Evolutionary conservation across 2,797 vertebrate species (phyloP).

Genomic region (Miichthys miiuy): DNA sequence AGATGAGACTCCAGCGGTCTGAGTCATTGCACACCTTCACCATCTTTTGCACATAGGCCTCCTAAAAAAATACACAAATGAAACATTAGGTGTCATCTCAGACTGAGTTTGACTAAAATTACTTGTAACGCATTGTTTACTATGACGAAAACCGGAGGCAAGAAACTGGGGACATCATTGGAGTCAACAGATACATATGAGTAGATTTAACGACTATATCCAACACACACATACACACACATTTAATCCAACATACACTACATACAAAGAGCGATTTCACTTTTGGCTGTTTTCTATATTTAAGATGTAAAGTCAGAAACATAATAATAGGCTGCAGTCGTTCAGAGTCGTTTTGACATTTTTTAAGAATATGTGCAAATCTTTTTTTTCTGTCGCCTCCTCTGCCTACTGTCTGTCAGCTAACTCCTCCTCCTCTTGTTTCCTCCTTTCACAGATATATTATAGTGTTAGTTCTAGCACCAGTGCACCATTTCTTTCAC

Average conservation of each 20-base stretch:
- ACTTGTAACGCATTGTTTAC: background rate
- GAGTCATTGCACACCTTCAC: conserved; percentile 99
- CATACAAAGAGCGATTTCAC: background rate
- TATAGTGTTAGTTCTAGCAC: background rate
- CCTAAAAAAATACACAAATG: conserved; percentile 82
- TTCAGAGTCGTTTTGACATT: background rate
- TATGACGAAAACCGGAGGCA: background rate
- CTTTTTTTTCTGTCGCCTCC: background rate
- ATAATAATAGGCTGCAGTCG: background rate
- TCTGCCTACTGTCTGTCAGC: background rate
- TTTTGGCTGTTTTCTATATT: background rate
- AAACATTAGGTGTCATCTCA: conserved; percentile 1
- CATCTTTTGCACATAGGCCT: conserved; percentile 99
- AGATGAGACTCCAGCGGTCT: conserved; percentile 99
- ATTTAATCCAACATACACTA: background rate
- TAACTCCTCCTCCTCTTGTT: conserved; percentile 8
- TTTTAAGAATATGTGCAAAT: conserved; percentile 9
- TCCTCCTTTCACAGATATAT: conserved; percentile 24
- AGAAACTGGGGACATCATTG: background rate
- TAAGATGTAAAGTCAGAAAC: background rate
- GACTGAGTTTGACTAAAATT: background rate
- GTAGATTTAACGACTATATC: background rate
- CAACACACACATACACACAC: background rate
- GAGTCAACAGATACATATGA: too few species aligned
- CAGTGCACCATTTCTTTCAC: background rate